phyloP scores from a whole-genome alignment of 2,113 vertebrate genomes.

The Vidua macroura region DNA sequence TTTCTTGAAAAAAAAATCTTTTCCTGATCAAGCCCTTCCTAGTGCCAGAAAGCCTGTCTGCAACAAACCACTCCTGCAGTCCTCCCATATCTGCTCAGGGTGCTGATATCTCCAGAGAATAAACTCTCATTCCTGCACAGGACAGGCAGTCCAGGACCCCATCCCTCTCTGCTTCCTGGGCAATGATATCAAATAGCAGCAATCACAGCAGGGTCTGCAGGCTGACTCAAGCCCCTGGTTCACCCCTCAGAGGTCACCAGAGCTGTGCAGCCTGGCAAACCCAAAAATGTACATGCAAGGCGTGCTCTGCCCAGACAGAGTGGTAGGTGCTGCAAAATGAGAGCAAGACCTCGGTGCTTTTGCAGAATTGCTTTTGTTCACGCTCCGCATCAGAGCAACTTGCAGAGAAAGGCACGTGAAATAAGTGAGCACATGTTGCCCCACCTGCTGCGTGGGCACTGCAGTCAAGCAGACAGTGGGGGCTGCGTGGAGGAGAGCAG shows the following conservation, averaged over 20 bases:
- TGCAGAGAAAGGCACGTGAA: not conserved
- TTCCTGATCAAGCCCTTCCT: not conserved
- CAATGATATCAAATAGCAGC: not conserved
- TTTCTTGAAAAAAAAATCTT: not conserved
- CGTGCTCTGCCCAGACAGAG: not conserved
- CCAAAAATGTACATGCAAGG: not conserved
- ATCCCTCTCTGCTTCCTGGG: not conserved
- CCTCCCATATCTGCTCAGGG: rapidly evolving
- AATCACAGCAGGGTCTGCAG: not conserved
- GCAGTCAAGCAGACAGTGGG: not conserved
- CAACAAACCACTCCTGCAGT: not conserved
- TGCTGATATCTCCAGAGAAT: not conserved
- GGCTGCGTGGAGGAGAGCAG: not conserved
- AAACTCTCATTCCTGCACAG: rapidly evolving
- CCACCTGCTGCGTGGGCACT: not conserved
- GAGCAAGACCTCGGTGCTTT: not conserved
- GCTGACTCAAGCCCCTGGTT: not conserved
- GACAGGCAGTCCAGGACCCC: not conserved
- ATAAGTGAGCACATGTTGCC: not conserved
- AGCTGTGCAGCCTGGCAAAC: not conserved
- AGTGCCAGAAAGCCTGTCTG: not conserved
- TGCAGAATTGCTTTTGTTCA: not conserved
- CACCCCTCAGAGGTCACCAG: not conserved
- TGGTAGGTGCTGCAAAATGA: not conserved
- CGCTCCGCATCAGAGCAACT: rapidly evolving